phyloP scores from a whole-genome alignment of 2,888 invertebrate species.

The Calameuta pallipes region DNA sequence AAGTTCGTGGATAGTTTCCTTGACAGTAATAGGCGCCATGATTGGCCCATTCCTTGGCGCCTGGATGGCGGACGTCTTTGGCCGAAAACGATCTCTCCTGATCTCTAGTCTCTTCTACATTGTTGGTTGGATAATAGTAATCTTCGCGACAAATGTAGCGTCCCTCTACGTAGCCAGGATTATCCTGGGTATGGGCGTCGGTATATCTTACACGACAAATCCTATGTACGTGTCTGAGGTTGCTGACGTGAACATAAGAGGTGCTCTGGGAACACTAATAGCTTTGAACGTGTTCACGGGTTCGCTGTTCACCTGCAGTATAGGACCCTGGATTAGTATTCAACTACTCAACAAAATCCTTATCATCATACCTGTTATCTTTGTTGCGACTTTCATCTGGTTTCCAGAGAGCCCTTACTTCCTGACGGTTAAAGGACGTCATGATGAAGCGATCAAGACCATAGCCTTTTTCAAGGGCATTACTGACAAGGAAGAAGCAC shows the following conservation, averaged over 20 bases:
- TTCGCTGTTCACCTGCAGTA: slow-evolving; percentile 54
- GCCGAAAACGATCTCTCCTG: slow-evolving; percentile 55
- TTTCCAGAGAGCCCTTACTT: slow-evolving; percentile 62
- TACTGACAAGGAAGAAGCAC: slow-evolving; percentile 19
- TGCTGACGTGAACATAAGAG: slow-evolving; percentile 58
- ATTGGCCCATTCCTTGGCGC: slow-evolving; percentile 60
- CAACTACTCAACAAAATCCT: slow-evolving; percentile 37
- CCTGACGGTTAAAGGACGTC: slow-evolving; percentile 46
- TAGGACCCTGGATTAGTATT: slow-evolving; percentile 57
- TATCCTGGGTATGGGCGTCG: slow-evolving; percentile 58
- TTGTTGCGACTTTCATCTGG: slow-evolving; percentile 54
- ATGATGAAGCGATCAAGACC: slow-evolving; percentile 46
- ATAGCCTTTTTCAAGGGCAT: slow-evolving; percentile 54
- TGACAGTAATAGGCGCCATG: slow-evolving; percentile 61
- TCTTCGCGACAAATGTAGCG: slow-evolving; percentile 49
- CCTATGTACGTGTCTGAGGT: slow-evolving; percentile 64
- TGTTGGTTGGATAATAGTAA: slow-evolving; percentile 55
- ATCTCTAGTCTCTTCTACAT: slow-evolving; percentile 59
- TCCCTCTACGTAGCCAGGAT: slow-evolving; percentile 53
- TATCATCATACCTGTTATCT: slow-evolving; percentile 50
- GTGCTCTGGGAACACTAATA: slow-evolving; percentile 59
- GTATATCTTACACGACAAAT: slow-evolving; percentile 60
- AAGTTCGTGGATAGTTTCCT: slow-evolving; percentile 58
- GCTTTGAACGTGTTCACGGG: slow-evolving; percentile 62
- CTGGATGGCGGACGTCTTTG: slow-evolving; percentile 50